Evolutionary conservation across 2,797 vertebrate genomes (phyloP), one percentile per base, ranked within the genome.

Genomic region (Propithecus deckenii): DNA sequence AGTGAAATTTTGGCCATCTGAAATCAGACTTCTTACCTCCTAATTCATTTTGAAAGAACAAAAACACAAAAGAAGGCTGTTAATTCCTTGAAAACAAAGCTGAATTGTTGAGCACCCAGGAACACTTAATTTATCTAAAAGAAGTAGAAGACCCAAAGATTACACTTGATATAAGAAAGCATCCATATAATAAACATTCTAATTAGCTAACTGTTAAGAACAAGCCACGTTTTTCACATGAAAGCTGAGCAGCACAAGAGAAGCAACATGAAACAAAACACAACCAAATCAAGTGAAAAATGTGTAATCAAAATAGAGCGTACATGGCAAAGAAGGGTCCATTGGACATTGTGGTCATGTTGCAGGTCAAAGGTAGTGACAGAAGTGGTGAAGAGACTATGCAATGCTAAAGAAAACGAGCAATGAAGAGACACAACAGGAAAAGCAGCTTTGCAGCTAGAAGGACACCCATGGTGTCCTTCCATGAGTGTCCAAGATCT

Each of bases 11-110:
- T 83, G 78, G 23, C 63, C 83, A 59, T 79, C 79, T 91, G 59
- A 91, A 96, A 87, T 78, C 61, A 92, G 41, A 94, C 18, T 85
- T 89, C n/a, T 90, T 93, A 8, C 1, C 85, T 22, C 4, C 35
- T 7, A 41, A 83, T 86, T 95, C 55, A 63, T 89, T 59, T 91
- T 83, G 22, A 95, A 97, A 94, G 67, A 90, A 28, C 30, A 71
- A 35, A 90, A 93, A 76, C 65, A 95, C 35, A 71, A 89, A 93
- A 91, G 5, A 41, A 78, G 25, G 4, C 43, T 65, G 57, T 46
- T 32, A 46, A 11, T 57, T 76, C 48, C n/a, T 80, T 84, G 71
- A 92, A 86, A 79, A 50, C 18, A 55, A 78, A 95, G 25, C 74
- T 9, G 65, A 65, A 75, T 76, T 84, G 17, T 69, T 61, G 13